Conservation (phyloP, 2,797 vertebrate species). For the Hoplostethus mediterraneus region DNA sequence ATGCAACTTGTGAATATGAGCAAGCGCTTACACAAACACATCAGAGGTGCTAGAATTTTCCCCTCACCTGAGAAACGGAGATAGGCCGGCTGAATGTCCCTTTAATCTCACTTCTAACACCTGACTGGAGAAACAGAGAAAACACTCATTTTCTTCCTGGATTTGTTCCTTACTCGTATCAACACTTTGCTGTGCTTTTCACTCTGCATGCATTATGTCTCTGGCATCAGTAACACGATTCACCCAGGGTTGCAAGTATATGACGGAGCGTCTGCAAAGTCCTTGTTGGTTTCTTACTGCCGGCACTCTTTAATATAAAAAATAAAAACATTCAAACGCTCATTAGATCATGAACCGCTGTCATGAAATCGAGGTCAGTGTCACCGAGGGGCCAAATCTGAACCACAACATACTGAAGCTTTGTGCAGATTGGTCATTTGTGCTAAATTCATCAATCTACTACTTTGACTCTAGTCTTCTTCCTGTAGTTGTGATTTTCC, state of each 20-base stretch:
- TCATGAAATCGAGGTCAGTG: constrained; percentile 28
- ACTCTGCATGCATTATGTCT: constrained; percentile 7
- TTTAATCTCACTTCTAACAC: constrained; percentile 14
- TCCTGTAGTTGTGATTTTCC: too few relatives aligned
- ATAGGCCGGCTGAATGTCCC: constrained; percentile 9
- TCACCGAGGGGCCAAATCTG: neutral
- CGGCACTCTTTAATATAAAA: neutral
- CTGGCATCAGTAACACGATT: neutral
- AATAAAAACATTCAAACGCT: too few relatives aligned
- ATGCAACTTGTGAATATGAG: too few relatives aligned
- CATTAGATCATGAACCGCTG: neutral
- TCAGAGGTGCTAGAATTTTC: too few relatives aligned
- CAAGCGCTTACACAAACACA: too few relatives aligned
- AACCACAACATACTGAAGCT: neutral
- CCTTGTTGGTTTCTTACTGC: neutral
- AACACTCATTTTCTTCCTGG: neutral
- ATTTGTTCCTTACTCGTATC: neutral
- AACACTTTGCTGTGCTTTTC: constrained; percentile 14
- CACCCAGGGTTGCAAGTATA: neutral
- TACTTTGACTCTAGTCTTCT: too few relatives aligned
- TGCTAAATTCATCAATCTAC: too few relatives aligned
- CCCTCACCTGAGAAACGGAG: neutral
- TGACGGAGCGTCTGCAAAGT: neutral
- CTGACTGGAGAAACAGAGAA: constrained; percentile 1
- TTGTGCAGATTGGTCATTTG: constrained; percentile 7